Evolutionary conservation across 2,888 invertebrate species (phyloP).

Genomic region (Tiliacea aurago): DNA sequence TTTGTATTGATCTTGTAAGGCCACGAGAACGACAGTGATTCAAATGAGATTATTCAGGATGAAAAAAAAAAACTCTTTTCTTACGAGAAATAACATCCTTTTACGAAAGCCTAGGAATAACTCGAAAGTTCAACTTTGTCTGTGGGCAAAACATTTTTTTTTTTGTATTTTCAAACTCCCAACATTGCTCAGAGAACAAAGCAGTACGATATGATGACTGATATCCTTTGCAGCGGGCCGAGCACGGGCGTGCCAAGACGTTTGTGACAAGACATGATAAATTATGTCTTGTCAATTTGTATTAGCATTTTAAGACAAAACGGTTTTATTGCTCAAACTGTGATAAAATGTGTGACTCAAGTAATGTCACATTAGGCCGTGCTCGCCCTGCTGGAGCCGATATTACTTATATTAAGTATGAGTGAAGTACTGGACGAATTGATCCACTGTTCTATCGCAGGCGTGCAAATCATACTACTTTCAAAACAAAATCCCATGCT

Average conservation of each 20-base stretch:
- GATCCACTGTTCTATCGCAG: no score
- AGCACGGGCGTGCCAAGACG: no score
- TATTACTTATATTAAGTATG: background rate
- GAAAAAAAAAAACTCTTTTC: background rate
- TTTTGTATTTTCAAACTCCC: background rate
- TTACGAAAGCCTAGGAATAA: background rate
- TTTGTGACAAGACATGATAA: no score
- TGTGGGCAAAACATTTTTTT: background rate
- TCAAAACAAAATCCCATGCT: no score
- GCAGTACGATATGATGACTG: background rate
- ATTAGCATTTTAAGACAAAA: no score
- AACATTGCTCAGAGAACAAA: background rate
- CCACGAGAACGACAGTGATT: slow-evolving; percentile 1
- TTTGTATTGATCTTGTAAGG: slow-evolving; percentile 19
- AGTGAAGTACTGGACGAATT: background rate
- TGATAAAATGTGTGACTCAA: no score
- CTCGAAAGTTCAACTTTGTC: background rate
- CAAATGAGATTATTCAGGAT: background rate
- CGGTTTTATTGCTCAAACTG: no score
- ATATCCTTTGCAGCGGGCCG: background rate
- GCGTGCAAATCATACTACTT: no score
- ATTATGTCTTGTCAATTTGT: no score
- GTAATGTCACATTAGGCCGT: no score
- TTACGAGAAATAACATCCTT: background rate
- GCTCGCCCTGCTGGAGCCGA: no score